Percentiles rank a stretch among this genome's conserved stretches.
Evolutionary conservation across 2,888 invertebrate genomes (phyloP).

Genomic region (Timema podura): DNA sequence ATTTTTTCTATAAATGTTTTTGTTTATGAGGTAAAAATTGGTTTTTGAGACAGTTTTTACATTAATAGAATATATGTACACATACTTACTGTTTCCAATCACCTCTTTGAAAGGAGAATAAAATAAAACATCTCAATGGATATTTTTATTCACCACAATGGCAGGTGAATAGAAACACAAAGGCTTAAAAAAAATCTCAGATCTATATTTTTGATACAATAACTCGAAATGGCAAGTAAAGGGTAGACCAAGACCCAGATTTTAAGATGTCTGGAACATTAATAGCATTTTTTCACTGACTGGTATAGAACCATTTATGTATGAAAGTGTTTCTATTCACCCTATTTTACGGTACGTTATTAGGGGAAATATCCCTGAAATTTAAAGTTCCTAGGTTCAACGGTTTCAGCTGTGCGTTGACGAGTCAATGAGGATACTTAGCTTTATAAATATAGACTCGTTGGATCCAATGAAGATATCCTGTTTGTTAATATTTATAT

Average conservation of each 20-base stretch:
- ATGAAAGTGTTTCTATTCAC: conserved; percentile 10
- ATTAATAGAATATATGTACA: no score
- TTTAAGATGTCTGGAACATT: neutral
- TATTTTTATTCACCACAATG: conserved; percentile 10
- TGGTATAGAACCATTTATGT: neutral
- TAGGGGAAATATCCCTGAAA: no score
- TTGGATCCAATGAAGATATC: no score
- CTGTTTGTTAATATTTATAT: no score
- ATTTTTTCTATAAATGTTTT: neutral
- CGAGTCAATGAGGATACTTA: no score
- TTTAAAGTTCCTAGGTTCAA: no score
- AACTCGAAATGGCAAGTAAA: neutral
- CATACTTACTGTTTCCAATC: neutral
- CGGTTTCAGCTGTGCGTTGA: no score
- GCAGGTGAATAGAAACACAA: conserved; percentile 12
- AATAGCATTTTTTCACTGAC: neutral
- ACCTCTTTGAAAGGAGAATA: neutral
- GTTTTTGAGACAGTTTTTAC: no score
- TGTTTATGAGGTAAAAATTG: neutral
- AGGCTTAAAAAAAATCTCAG: neutral
- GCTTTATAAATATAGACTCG: no score
- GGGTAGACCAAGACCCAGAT: conserved; percentile 7
- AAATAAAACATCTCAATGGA: neutral
- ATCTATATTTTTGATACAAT: neutral
- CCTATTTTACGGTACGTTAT: neutral